A percentile compares a stretch with the other conserved stretches of the same genome.
phyloP scores from a whole-genome alignment of 2,888 invertebrate genomes.

The Biston stratarius region DNA sequence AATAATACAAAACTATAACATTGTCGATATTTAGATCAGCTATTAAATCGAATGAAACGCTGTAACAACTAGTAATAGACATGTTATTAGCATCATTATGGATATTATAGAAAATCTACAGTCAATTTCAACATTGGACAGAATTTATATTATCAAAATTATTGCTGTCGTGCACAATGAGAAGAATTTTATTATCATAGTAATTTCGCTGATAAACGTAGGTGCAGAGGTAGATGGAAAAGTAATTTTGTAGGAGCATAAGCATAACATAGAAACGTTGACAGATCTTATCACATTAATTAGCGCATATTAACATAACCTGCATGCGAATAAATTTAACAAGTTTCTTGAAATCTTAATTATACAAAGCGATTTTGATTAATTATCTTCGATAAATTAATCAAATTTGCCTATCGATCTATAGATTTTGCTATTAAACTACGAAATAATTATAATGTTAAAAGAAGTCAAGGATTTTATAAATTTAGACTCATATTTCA shows the following conservation, averaged over 20 bases:
- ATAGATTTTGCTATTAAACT: background rate
- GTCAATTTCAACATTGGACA: conserved; percentile 66
- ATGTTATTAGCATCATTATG: conserved; percentile 77
- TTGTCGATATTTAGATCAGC: conserved; percentile 78
- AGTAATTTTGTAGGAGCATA: conserved; percentile 43
- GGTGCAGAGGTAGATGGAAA: conserved; percentile 34
- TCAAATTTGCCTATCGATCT: background rate
- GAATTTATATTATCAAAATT: conserved; percentile 52
- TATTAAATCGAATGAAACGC: conserved; percentile 73
- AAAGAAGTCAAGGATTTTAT: conserved; percentile 4
- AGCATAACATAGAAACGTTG: conserved; percentile 50
- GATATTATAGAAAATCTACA: conserved; percentile 71
- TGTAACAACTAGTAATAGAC: conserved; percentile 77
- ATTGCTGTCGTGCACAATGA: conserved; percentile 32
- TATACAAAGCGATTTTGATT: background rate
- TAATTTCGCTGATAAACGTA: conserved; percentile 48
- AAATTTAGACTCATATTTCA: conserved; percentile 26
- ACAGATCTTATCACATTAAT: conserved; percentile 53
- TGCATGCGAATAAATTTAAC: conserved; percentile 42
- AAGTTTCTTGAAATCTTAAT: conserved; percentile 40
- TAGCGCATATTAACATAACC: conserved; percentile 54
- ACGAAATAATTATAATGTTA: background rate
- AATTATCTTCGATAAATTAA: background rate
- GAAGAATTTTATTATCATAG: conserved; percentile 39
- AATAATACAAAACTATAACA: conserved; percentile 74